Base-by-base conservation (phyloP, 2,113 vertebrate genomes). In the Passer domesticus region DNA sequence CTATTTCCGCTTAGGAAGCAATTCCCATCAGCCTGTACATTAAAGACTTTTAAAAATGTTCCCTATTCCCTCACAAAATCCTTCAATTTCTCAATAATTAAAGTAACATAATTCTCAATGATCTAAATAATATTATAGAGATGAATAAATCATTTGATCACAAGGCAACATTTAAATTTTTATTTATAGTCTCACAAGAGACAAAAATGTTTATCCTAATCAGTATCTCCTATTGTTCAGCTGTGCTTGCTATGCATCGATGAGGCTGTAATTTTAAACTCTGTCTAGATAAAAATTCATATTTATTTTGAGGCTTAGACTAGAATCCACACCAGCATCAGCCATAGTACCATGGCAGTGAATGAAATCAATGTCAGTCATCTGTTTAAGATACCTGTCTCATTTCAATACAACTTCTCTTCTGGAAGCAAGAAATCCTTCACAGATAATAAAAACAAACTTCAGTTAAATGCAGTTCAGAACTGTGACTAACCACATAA, bases 131-230 rank as follows among this genome's bases (percentile, higher is more conserved):
- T 97, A 95, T 82, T 96, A 59, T 86, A 90, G 63, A 47, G 20
- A 96, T 96, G 24, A 98, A 97, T 96, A 97, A 97, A 95, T 96
- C 28, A 97, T 96, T 97, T 94, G 55, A 88, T 85, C 67, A 64
- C 59, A 87, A 97, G 92, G 47, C 15, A 39, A 83, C 75, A 83
- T 59, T 85, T 55, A 74, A 66, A 94, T 94, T 97, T 96, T 96
- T 97, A 94, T 95, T 96, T 96, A 35, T 59, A 94, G 50, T 80
- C 56, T 97, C 78, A 96, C 63, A 93, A 68, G 50, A 82, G 64
- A 90, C 35, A 93, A 93, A 94, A 89, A 85, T 73, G 50, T 83
- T 97, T 96, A 60, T 84, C 76, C 23, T 92, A 69, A 69, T 87
- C 18, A 4, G 12, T 70, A 75, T 88, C 33, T 89, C 62, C 30